These are phyloP conservation scores for Euzetes globulus DNA, from an alignment of 2,888 invertebrate species.

Conservation along the genomic window DNA sequence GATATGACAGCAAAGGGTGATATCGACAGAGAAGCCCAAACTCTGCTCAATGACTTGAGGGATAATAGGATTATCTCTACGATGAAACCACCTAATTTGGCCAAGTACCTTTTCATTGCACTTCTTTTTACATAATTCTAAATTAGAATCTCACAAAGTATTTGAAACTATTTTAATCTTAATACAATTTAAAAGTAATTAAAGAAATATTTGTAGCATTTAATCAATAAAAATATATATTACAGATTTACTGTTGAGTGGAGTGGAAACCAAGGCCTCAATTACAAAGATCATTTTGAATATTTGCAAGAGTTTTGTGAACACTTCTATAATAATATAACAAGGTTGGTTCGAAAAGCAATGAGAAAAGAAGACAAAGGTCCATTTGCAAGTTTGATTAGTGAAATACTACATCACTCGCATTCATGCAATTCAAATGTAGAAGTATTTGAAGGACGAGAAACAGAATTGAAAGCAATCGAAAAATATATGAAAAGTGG, in stretches of 20 bases:
- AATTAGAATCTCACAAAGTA: too few species aligned
- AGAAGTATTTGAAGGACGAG: conserved; percentile 85
- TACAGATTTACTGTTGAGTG: conserved; percentile 85
- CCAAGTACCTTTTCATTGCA: conserved; percentile 58
- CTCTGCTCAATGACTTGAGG: conserved; percentile 73
- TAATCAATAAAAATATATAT: background rate
- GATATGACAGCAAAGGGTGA: conserved; percentile 79
- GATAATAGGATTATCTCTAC: conserved; percentile 82
- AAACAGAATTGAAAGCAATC: conserved; percentile 71
- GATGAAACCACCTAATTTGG: conserved; percentile 77
- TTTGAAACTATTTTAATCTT: too few species aligned
- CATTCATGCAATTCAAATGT: conserved; percentile 92
- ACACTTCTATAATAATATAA: conserved; percentile 86
- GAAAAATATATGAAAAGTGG: conserved; percentile 69
- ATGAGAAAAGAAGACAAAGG: conserved; percentile 93
- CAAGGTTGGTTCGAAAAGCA: conserved; percentile 82
- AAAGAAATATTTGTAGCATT: background rate
- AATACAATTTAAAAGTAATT: too few species aligned
- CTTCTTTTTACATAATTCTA: too few species aligned
- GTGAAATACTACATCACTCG: conserved; percentile 86
- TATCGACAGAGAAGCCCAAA: conserved; percentile 85
- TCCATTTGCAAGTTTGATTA: conserved; percentile 84
- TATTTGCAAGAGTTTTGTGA: conserved; percentile 88
- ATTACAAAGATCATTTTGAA: conserved; percentile 82
- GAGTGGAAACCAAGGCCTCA: conserved; percentile 90